Conservation (phyloP, 2,797 vertebrate genomes). For the Hydrolagus colliei region DNA sequence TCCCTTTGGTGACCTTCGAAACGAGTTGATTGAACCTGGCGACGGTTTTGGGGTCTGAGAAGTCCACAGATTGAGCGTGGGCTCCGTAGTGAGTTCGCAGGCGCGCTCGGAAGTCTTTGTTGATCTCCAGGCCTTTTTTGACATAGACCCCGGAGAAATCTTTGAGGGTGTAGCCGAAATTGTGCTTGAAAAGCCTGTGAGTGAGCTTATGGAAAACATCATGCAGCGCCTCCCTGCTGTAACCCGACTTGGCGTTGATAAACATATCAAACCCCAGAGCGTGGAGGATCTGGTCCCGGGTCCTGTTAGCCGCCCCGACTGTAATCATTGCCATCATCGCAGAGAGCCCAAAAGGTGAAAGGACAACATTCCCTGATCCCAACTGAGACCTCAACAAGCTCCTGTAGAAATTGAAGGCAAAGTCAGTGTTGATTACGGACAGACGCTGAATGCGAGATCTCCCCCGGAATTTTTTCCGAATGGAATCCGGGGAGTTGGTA, state of each 20-base stretch:
- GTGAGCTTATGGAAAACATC: slow-evolving; percentile 24
- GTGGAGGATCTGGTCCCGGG: slow-evolving; percentile 5
- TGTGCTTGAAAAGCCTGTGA: slow-evolving; percentile 12
- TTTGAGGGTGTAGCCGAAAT: slow-evolving; percentile 11
- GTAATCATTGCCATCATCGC: slow-evolving; percentile 1
- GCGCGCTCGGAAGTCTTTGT: neutral
- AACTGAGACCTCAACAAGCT: neutral
- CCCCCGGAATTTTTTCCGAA: slow-evolving; percentile 14
- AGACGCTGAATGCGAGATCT: slow-evolving; percentile 19
- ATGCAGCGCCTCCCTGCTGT: neutral
- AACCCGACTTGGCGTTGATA: neutral
- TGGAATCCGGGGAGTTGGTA: neutral
- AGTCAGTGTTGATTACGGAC: slow-evolving; percentile 5
- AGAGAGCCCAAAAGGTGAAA: slow-evolving; percentile 14
- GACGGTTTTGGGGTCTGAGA: neutral
- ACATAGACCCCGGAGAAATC: slow-evolving; percentile 8
- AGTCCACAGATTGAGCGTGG: neutral
- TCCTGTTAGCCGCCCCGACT: neutral
- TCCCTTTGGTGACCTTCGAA: slow-evolving; percentile 1
- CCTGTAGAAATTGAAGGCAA: slow-evolving; percentile 16
- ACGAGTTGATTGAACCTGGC: slow-evolving; percentile 14
- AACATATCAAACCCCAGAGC: slow-evolving; percentile 1
- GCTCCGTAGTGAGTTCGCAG: neutral
- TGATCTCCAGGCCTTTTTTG: neutral
- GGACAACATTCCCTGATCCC: neutral